These are phyloP conservation scores for Gadus macrocephalus DNA, from an alignment of 2,113 vertebrate genomes.

Conservation along the genomic window DNA sequence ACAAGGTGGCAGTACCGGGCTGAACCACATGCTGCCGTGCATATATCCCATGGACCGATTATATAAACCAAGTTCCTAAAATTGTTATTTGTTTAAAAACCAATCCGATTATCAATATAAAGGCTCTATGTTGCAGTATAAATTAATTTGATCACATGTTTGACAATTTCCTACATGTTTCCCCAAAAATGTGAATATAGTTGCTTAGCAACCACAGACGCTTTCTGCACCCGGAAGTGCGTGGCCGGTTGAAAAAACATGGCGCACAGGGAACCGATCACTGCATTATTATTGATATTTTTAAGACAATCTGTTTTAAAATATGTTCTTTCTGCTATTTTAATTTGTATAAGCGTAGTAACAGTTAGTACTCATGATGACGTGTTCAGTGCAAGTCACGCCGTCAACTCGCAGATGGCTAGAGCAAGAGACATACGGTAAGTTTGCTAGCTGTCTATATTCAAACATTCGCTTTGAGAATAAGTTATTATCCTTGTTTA, in stretches of 20 bases:
- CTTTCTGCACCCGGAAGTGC: conserved; percentile 67
- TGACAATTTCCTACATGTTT: too few relatives aligned
- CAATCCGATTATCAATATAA: too few relatives aligned
- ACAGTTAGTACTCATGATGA: conserved; percentile 26
- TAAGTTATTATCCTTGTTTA: not conserved
- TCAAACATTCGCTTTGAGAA: conserved; percentile 11
- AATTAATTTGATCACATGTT: too few relatives aligned
- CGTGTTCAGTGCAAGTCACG: conserved; percentile 60
- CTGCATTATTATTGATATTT: conserved; percentile 9
- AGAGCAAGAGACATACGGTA: conserved; percentile 70
- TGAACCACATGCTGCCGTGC: too few relatives aligned
- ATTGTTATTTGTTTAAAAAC: too few relatives aligned
- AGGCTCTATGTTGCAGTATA: too few relatives aligned
- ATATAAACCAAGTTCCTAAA: too few relatives aligned
- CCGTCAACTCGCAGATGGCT: conserved; percentile 35
- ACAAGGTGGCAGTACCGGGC: too few relatives aligned
- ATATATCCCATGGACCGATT: too few relatives aligned
- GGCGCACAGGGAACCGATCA: conserved; percentile 48
- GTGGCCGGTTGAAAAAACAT: conserved; percentile 66
- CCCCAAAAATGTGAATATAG: conserved; percentile 10
- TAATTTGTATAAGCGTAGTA: conserved; percentile 18
- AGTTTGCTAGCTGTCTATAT: conserved; percentile 10
- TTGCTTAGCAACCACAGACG: conserved; percentile 68
- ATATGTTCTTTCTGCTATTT: conserved; percentile 1
- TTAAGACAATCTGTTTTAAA: conserved; percentile 1